Evolutionary conservation across 2,888 invertebrate genomes (phyloP), one percentile per base, ranked within the genome.

Genomic region (Thereva unica): DNA sequence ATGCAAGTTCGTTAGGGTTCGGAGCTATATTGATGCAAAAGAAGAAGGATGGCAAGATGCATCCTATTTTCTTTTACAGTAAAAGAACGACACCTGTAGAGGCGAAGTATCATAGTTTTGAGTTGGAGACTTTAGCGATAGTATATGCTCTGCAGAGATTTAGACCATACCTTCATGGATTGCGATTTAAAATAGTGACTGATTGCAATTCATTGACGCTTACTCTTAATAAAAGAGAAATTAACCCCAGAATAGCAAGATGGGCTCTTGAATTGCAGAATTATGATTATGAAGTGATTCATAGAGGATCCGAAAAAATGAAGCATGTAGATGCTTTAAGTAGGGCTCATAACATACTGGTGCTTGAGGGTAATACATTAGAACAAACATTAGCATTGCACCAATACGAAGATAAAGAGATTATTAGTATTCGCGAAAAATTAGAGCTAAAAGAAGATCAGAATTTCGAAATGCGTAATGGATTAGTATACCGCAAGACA

Each of bases 301-400:
- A 75, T 57, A 44, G 75, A 42, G 12, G 69, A 3, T 71, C 70
- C 3, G 66, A 53, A 0, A 63, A 70, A 34, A 75, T 75, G 74
- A 55, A 56, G 12, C 75, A 76, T 56, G 75, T 73, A 5, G 74
- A 75, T 68, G 74, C 73, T 7, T 61, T 75, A 10, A 73, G 73
- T 52, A 64, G 73, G 7, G 49, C 44, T 6, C 56, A 64, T 7
- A 57, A 56, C 23, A 64, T 68, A 35, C 9, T 67, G 9, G 12
- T 67, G 5, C 8, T 71, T 5, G 67, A 69, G 45, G 68, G 65
- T 42, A 68, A 68, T 63, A 66, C 68, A 0, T 64, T 71, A 35
- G 70, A 71, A 41, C 66, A 70, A 57, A 69, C 65, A 10, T 35
- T 71, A 34, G 61, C 59, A 7, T 49, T 68, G n/a, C 23, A 23